Base-by-base conservation (phyloP, 2,888 invertebrate species). In the Mechanitis mazaeus region DNA sequence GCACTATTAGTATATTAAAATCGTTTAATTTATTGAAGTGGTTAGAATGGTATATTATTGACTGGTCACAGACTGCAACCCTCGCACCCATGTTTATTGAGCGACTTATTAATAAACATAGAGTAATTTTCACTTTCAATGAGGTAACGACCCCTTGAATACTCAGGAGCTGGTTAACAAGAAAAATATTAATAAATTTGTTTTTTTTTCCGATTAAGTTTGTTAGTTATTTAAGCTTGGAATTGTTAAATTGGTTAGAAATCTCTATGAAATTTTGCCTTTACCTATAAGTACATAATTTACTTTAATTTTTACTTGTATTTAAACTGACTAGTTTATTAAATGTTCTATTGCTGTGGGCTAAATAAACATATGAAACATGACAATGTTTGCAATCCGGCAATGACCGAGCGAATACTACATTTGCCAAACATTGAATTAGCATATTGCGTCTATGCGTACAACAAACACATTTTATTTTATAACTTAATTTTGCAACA, bases 351-450 rank as follows among this genome's bases (percentile, higher is more conserved):
- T 31, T 50, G 9, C 42, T 9, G 11, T 42, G 2, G 42, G 9
- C 42, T 62, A 60, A 64, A 67, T 62, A 67, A 67, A 66, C 65
- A 62, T 50, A 45, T 54, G 57, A 60, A 56, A 64, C 68, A 60
- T 64, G 68, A 61, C 61, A 55, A 50, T 68, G 64, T 67, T 66
- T 66, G 67, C 66, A 12, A 50, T 47, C 61, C 47, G 56, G 62
- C 69, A 59, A 58, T 65, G 67, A 69, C 67, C 67, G 62, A 61
- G 45, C 54, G 64, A 66, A 63, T 66, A 74, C 71, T 72, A 74
- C 77, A 79, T 79, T 78, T 74, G 71, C 72, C 75, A 78, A 79
- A 79, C 78, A 79, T 75, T 73, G 75, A 72, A 80, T 77, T 79
- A 77, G 72, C 78, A 77, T 80, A 78, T 70, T 68, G 69, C 64